phyloP scores from a whole-genome alignment of 2,113 vertebrate species.

The Bubo scandiacus region DNA sequence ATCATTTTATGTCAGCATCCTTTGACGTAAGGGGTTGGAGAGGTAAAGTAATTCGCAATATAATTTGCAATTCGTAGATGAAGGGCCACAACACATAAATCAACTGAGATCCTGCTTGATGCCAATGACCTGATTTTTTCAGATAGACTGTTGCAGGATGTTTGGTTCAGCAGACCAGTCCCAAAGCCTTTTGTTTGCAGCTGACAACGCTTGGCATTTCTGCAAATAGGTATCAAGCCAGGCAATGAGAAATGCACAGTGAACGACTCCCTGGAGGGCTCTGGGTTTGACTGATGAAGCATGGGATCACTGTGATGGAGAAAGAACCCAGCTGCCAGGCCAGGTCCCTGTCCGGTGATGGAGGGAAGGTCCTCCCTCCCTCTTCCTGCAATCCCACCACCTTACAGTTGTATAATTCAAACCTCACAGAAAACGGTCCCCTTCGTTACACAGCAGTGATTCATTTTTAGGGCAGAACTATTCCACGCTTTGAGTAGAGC shows the following conservation, averaged over 20 bases:
- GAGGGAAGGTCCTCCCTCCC: background rate
- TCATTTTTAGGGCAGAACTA: background rate
- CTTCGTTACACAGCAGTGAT: background rate
- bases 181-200: background rate
- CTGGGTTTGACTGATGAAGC: background rate
- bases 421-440: background rate
- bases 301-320: background rate
- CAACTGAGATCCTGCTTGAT: background rate
- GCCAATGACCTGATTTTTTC: background rate
- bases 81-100: background rate
- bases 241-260: background rate
- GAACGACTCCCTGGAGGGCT: background rate
- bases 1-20: background rate
- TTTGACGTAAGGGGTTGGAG: background rate
- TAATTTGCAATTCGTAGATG: background rate
- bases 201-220: background rate
- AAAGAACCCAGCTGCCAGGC: background rate
- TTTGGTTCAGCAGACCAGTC: background rate
- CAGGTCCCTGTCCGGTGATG: background rate
- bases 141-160: background rate
- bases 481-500: background rate
- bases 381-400: background rate
- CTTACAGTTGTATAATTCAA: background rate
- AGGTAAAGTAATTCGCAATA: background rate
- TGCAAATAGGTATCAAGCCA: background rate